phyloP scores from a whole-genome alignment of 1,140 invertebrate species.

The Augochlora pura region DNA sequence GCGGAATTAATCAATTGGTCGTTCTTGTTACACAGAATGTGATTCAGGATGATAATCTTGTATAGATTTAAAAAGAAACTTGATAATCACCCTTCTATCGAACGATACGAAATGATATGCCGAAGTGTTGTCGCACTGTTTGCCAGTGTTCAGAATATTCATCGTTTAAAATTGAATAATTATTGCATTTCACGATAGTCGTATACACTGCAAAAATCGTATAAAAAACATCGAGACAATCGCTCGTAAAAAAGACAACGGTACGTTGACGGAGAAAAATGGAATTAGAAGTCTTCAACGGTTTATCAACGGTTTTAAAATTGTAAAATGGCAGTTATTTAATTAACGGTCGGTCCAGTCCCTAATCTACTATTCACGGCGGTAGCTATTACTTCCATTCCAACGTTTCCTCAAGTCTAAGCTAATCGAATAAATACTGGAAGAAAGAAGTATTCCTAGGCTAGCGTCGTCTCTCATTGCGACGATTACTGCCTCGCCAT shows the following conservation, averaged over 20 bases:
- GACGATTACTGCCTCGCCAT: constrained; percentile 29
- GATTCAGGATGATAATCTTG: not conserved
- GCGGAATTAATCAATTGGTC: constrained; percentile 34
- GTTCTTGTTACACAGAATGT: constrained; percentile 2
- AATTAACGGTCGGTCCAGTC: constrained; percentile 39
- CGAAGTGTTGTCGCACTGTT: constrained; percentile 12
- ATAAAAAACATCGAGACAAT: constrained; percentile 59
- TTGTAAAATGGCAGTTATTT: constrained; percentile 69
- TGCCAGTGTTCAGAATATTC: not conserved
- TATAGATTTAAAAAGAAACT: not conserved
- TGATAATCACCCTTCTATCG: constrained; percentile 8
- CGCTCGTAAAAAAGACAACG: constrained; percentile 69
- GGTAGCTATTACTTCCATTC: constrained; percentile 19
- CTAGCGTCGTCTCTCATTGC: constrained; percentile 56
- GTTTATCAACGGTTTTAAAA: constrained; percentile 44
- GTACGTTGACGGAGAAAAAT: constrained; percentile 51
- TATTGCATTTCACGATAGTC: constrained; percentile 2
- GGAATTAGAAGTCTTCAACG: constrained; percentile 42
- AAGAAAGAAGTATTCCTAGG: constrained; percentile 73
- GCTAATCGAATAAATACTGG: constrained; percentile 76
- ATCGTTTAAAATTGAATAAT: constrained; percentile 16
- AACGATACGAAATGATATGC: constrained; percentile 56
- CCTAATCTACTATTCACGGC: constrained; percentile 37
- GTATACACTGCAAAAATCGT: constrained; percentile 49
- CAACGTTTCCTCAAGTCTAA: constrained; percentile 59